Percentiles rank a stretch among this genome's conserved stretches.
phyloP scores from a whole-genome alignment of 2,888 invertebrate genomes.

The Drosophila eohydei region DNA sequence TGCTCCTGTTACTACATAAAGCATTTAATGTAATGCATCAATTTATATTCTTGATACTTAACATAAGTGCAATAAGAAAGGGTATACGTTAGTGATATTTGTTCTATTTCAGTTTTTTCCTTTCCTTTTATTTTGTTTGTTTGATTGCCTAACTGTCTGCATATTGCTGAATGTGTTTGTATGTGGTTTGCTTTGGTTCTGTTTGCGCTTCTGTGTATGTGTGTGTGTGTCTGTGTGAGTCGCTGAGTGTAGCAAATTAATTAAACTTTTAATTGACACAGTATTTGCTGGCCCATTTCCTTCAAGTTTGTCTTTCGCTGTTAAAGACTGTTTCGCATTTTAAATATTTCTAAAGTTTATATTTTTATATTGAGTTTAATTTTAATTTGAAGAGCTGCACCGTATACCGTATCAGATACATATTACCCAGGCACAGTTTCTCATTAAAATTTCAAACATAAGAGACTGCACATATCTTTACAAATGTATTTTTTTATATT shows the following conservation, averaged over 20 bases:
- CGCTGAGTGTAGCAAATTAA: conserved; percentile 60
- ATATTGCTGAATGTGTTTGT: conserved; percentile 13
- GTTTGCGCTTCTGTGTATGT: conserved; percentile 3
- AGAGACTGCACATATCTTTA: no score
- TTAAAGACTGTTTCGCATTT: background rate
- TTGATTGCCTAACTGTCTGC: conserved; percentile 42
- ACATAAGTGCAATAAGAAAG: background rate
- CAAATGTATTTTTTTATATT: no score
- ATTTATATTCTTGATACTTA: no score
- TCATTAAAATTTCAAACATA: no score
- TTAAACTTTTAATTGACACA: conserved; percentile 75
- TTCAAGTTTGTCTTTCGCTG: background rate
- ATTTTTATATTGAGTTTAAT: background rate
- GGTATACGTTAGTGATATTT: background rate
- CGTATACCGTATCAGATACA: background rate
- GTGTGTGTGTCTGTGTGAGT: conserved; percentile 18
- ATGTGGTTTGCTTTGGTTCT: conserved; percentile 19
- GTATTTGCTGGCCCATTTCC: conserved; percentile 54
- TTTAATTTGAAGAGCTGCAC: background rate
- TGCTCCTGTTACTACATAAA: background rate
- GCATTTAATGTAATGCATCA: background rate
- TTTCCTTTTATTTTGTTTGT: conserved; percentile 28
- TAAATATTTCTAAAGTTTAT: conserved; percentile 8
- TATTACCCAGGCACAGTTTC: no score
- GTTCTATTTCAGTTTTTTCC: background rate